Evolutionary conservation across 2,888 invertebrate genomes (phyloP), one percentile per base, ranked within the genome.

Genomic region (Rosalia funebris): DNA sequence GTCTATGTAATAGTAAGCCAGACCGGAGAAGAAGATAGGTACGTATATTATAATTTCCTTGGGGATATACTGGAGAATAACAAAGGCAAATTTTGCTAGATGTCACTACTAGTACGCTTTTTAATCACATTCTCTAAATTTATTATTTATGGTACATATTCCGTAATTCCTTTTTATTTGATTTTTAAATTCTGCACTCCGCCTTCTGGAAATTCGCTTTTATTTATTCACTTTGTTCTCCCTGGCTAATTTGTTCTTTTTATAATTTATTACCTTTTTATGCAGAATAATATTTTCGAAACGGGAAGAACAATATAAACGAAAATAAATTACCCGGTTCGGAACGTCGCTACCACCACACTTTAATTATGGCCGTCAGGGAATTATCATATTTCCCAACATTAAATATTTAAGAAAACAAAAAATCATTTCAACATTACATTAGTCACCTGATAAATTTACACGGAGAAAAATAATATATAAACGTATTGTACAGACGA

Each of bases 1-100:
- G 70, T 72, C 71, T 71, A 72, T 73, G 71, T 68, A 56, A 59
- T 60, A 60, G 65, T 64, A 68, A 62, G 11, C 63, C 66, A 71
- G 66, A 65, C 63, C 64, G 66, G 68, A 66, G 69, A 68, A 71
- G 68, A 70, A 69, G 66, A 63, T 67, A 66, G 68, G 71, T 72
- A 70, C 75, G 77, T 77, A 78, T 79, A 79, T 79, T 76, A 77
- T 81, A 81, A 81, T 81, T 81, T 81, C 81, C 81, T 80, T 66
- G 73, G 81, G 81, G 80, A 81, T 66, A 66, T 62, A 66, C 61
- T 61, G 68, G 65, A 60, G 69, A 72, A 69, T 65, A 72, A 71
- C 68, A 66, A 71, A 69, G 63, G 67, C 66, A 57, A 67, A 66
- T 66, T 71, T 64, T 67, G 65, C 62, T 72, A 73, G 73, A 73